A percentile compares a stretch with the other conserved stretches of the same genome.
Evolutionary conservation across 2,113 vertebrate species (phyloP).

Genomic region (Catagonus wagneri): DNA sequence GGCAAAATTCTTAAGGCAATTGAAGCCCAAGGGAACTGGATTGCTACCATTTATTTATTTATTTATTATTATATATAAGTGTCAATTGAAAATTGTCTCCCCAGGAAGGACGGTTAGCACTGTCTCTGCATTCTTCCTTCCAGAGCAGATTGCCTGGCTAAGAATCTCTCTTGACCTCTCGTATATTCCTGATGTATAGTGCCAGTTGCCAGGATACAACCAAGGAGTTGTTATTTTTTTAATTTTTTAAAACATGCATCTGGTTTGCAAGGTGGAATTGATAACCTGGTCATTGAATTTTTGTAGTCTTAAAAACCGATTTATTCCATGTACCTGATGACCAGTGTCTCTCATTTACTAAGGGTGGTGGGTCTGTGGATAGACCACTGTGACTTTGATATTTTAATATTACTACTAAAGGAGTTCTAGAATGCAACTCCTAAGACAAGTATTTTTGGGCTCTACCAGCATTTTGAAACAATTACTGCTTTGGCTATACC

Average conservation of each 20-base stretch:
- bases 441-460: conserved; percentile 17
- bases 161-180: not conserved
- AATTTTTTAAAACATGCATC: not conserved
- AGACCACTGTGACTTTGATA: conserved; percentile 45
- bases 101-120: conserved; percentile 7
- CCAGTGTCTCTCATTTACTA: conserved; percentile 71
- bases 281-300: conserved; percentile 40
- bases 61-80: not conserved
- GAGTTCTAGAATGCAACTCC: conserved; percentile 26
- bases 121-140: conserved; percentile 42
- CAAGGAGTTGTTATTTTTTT: conserved; percentile 24
- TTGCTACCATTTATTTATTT: conserved; percentile 1
- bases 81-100: conserved; percentile 50
- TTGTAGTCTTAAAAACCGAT: not conserved
- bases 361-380: conserved; percentile 65
- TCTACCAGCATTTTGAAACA: conserved; percentile 8
- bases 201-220: conserved; percentile 44
- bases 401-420: conserved; percentile 30
- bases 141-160: conserved; percentile 36
- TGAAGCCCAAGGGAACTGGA: not conserved
- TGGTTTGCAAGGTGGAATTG: conserved; percentile 14
- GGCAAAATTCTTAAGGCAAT: conserved; percentile 53
- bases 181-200: not conserved
- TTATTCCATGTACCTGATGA: conserved; percentile 46
- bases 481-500: not conserved